Evolutionary conservation across 64 coral and sea anemone species (phyloP), one percentile per base, ranked within the genome.

Genomic region (Pachyseris speciosa): DNA sequence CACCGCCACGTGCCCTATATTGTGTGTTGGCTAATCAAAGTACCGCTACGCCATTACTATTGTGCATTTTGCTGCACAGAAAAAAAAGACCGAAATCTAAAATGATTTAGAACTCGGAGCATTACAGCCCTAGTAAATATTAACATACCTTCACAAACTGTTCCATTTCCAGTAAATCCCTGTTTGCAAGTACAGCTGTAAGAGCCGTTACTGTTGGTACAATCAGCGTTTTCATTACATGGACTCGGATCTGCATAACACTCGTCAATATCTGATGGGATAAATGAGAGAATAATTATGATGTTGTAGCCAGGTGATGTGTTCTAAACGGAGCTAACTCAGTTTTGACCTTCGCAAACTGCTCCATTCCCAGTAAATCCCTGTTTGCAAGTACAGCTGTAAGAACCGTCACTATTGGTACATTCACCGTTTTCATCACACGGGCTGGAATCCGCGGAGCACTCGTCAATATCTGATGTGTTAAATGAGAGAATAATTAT

Each of bases 121-220:
- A n/a, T n/a, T n/a, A n/a, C n/a, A n/a, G n/a, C n/a, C n/a, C n/a
- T n/a, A n/a, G n/a, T n/a, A n/a, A n/a, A n/a, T n/a, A n/a, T n/a
- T n/a, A n/a, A n/a, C n/a, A n/a, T n/a, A n/a, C n/a, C n/a, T n/a
- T n/a, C n/a, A 50, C 87, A 89, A 41, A 9, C 44, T 25, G 17
- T 45, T 0, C 87, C 87, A 67, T 89, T 42, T 39, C 87, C 87
- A 49, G 66, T 52, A 34, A 71, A 89, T 64, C 87, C 87, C 32
- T 26, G 11, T 55, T 45, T 78, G 37, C 87, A 89, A 26, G 39
- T 30, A 36, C 87, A 89, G 7, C 1, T 43, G 26, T 44, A 89
- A 37, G 87, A 89, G 24, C 73, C 87, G 7, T 48, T 19, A 27
- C 10, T 89, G 38, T 78, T 89, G 4, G 8, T 31, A 78, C 87